phyloP scores from a whole-genome alignment of 1,140 invertebrate genomes.

The Drosophila erecta region DNA sequence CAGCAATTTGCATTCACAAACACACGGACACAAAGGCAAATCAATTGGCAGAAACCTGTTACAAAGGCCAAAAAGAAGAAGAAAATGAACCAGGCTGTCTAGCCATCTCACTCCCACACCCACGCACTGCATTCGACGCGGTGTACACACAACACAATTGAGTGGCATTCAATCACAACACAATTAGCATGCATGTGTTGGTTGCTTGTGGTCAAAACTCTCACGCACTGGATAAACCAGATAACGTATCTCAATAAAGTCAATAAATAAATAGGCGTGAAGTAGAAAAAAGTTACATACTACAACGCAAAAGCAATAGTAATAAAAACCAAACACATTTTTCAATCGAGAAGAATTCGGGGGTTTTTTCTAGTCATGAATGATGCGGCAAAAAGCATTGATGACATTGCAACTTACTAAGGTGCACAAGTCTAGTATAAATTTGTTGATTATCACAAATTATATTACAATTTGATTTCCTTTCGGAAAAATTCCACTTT shows the following conservation, averaged over 20 bases:
- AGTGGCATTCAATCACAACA: constrained; percentile 72
- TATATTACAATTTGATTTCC: too few species aligned
- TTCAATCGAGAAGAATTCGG: neutral
- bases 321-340: constrained; percentile 10
- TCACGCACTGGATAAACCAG: constrained; percentile 54
- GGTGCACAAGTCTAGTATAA: too few species aligned
- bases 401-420: neutral
- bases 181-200: constrained; percentile 63
- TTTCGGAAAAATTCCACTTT: too few species aligned
- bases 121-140: constrained; percentile 31
- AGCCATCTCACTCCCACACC: constrained; percentile 30
- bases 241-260: constrained; percentile 38
- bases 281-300: constrained; percentile 26
- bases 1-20: constrained; percentile 45
- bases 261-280: constrained; percentile 19
- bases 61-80: constrained; percentile 18
- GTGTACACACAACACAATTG: constrained; percentile 38
- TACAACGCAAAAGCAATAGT: neutral
- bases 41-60: constrained; percentile 58
- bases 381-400: neutral
- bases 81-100: constrained; percentile 18
- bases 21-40: constrained; percentile 6
- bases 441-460: too few species aligned
- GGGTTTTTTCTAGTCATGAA: neutral
- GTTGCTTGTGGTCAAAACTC: constrained; percentile 26